These are phyloP conservation scores for Dasypolia templi DNA, from an alignment of 2,888 invertebrate species.

Conservation along the genomic window DNA sequence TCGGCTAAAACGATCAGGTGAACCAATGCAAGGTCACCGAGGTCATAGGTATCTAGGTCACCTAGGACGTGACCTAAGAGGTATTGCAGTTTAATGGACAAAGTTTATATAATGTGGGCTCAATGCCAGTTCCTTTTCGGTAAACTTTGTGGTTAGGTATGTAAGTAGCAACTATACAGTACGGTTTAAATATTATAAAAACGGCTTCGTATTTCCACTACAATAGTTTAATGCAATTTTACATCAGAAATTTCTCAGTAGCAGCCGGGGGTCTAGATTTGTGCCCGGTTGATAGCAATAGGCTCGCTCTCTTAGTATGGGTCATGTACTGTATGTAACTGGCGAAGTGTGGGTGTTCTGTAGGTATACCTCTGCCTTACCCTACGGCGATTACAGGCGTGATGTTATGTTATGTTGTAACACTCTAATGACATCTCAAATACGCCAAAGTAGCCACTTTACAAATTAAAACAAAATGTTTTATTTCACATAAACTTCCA, in stretches of 20 bases:
- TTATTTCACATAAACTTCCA: too few relatives aligned
- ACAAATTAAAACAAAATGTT: too few relatives aligned
- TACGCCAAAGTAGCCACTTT: too few relatives aligned
- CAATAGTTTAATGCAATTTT: not conserved
- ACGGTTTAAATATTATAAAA: not conserved
- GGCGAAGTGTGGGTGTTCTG: not conserved
- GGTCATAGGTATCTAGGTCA: conserved; percentile 26
- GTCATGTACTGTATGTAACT: too few relatives aligned
- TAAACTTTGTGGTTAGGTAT: not conserved
- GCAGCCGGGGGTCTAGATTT: not conserved
- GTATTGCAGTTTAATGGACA: not conserved
- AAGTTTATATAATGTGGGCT: not conserved
- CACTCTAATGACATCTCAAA: too few relatives aligned
- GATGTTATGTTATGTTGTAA: too few relatives aligned
- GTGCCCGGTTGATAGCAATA: not conserved
- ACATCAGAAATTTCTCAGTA: not conserved
- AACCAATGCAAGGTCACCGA: conserved; percentile 3
- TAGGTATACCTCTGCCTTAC: not conserved
- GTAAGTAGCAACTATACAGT: too few relatives aligned
- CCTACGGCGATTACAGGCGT: not conserved
- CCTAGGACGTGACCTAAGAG: not conserved
- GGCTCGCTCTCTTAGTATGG: not conserved
- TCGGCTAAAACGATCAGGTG: too few relatives aligned
- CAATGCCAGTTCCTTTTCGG: not conserved
- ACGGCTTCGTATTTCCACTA: not conserved